phyloP scores from a whole-genome alignment of 2,888 invertebrate species.

The Patella depressa region DNA sequence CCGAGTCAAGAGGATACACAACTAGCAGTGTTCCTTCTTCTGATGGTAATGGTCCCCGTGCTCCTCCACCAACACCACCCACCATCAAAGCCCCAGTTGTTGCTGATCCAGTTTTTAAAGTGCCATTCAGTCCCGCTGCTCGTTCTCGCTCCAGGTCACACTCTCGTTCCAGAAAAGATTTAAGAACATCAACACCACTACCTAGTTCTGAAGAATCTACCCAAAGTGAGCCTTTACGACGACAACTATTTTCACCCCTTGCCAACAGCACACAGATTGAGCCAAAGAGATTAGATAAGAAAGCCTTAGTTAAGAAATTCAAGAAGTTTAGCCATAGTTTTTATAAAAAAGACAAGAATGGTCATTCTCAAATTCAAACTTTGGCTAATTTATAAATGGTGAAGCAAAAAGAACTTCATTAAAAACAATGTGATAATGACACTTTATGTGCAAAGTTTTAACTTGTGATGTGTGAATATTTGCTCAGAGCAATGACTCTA shows the following conservation, averaged over 20 bases:
- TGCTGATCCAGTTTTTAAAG: conserved; percentile 29
- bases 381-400: conserved; percentile 53
- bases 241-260: conserved; percentile 47
- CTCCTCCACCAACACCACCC: conserved; percentile 46
- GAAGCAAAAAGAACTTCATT: neutral
- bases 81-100: conserved; percentile 42
- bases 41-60: conserved; percentile 35
- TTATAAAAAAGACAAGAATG: conserved; percentile 48
- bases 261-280: conserved; percentile 38
- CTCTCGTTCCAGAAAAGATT: conserved; percentile 35
- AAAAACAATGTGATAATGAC: too few relatives aligned
- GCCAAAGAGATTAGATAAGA: conserved; percentile 57
- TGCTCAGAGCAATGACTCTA: too few relatives aligned
- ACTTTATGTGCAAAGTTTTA: too few relatives aligned
- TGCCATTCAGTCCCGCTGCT: conserved; percentile 32
- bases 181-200: conserved; percentile 46
- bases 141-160: neutral
- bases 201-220: conserved; percentile 34
- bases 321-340: conserved; percentile 60
- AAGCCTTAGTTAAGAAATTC: conserved; percentile 59
- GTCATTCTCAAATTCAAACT: conserved; percentile 53
- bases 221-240: conserved; percentile 45
- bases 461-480: too few relatives aligned
- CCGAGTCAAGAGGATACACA: conserved; percentile 41
- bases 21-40: conserved; percentile 33